Evolutionary conservation across 2,797 vertebrate genomes (phyloP), one percentile per base, ranked within the genome.

Genomic region (Erpetoichthys calabaricus): DNA sequence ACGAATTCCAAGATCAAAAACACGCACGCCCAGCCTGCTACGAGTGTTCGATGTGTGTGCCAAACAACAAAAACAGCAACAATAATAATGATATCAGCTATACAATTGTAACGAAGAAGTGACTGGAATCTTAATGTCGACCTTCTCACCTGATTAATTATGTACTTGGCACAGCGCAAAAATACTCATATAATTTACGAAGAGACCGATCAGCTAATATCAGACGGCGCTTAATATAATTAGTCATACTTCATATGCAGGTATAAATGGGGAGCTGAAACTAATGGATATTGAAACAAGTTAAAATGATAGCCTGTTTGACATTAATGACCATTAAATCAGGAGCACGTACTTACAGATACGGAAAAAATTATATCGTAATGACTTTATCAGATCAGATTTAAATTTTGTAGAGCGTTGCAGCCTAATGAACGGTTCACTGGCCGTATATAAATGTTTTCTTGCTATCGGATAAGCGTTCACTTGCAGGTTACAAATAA

Each of bases 281-380:
- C 74, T 75, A 76, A 80, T 71, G 66, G 76, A 65, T 62, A 52
- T 47, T 63, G 64, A 62, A 65, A 62, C 58, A 71, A 65, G 67
- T 57, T 64, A 64, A 56, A 66, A 57, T 60, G 66, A 63, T 57
- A 62, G 54, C 54, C 41, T 58, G 56, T 52, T 59, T 71, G 69
- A 64, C 67, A 74, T 77, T 78, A 71, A 72, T 64, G 67, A 51
- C 7, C 53, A 64, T 52, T 62, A 69, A 66, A 63, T 52, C 56
- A 53, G 47, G 56, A 55, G 57, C 60, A 45, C 57, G 59, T 58
- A 62, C 51, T 60, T 63, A n/a, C 51, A 63, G 61, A 57, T 61
- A 59, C 9, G 42, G 59, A 60, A 65, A 65, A 64, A 59, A 57
- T 53, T 63, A 53, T 44, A 59, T 53, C 57, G 60, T 62, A 62